Evolutionary conservation across 2,888 invertebrate species (phyloP).

Genomic region (Agrotis exclamationis): DNA sequence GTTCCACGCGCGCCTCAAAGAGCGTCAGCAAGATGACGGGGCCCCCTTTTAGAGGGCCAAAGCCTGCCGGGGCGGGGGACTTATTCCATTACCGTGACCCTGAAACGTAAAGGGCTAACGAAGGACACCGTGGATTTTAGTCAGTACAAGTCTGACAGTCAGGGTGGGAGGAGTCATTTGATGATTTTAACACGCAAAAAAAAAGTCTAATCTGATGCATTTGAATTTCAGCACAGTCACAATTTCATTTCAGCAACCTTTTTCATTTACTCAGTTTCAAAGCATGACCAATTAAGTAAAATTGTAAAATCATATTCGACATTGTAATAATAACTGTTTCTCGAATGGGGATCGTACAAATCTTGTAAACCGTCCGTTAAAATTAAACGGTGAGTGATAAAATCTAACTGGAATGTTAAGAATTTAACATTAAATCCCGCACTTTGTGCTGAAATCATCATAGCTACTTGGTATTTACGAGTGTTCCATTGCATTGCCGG

Average conservation of each 20-base stretch:
- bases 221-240: neutral
- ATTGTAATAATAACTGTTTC: conserved; percentile 14
- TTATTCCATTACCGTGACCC: no score
- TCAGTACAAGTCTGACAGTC: no score
- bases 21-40: no score
- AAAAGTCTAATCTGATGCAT: no score
- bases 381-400: conserved; percentile 29
- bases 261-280: neutral
- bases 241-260: no score
- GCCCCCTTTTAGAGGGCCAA: no score
- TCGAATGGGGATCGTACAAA: conserved; percentile 16
- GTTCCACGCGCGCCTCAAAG: no score
- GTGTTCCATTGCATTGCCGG: conserved; percentile 2
- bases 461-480: conserved; percentile 40
- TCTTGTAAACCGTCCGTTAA: conserved; percentile 12
- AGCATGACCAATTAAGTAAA: neutral
- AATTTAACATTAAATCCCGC: conserved; percentile 24
- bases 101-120: no score
- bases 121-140: no score
- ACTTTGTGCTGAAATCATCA: conserved; percentile 21
- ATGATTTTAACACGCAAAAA: no score
- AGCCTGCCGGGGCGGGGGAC: no score
- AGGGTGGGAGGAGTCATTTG: no score
- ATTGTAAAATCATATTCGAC: conserved; percentile 8
- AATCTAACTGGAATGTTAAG: conserved; percentile 32